Percentiles rank a stretch among this genome's conserved stretches.
phyloP scores from a whole-genome alignment of 2,113 vertebrate species.

The Anarrhichthys ocellatus region DNA sequence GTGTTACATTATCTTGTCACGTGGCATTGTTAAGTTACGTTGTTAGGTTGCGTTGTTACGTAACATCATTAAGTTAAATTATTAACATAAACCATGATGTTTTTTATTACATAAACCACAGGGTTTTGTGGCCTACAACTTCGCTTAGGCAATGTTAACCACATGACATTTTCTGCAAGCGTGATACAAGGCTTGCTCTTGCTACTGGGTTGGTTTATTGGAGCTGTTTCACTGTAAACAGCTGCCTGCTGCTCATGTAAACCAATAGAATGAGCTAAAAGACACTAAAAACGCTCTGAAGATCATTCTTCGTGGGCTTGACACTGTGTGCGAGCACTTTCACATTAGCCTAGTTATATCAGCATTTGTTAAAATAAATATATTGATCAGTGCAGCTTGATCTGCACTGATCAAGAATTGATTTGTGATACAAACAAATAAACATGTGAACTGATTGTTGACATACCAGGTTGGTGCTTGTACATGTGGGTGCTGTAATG shows the following conservation, averaged over 20 bases:
- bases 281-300: background rate
- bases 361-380: background rate
- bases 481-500: background rate
- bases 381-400: background rate
- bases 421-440: background rate
- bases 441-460: background rate
- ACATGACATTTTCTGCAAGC: too few relatives aligned
- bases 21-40: too few relatives aligned
- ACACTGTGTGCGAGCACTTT: background rate
- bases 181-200: too few relatives aligned
- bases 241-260: background rate
- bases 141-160: too few relatives aligned
- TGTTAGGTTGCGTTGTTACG: too few relatives aligned
- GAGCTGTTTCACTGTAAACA: background rate
- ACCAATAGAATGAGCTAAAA: background rate
- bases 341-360: background rate
- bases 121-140: too few relatives aligned
- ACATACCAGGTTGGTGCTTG: background rate
- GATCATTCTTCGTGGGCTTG: background rate
- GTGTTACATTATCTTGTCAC: too few relatives aligned
- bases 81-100: too few relatives aligned
- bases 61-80: too few relatives aligned
- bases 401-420: too few relatives aligned
- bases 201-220: background rate
- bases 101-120: too few relatives aligned